Conservation (phyloP, 2,113 vertebrate species). For the Sula dactylatra region DNA sequence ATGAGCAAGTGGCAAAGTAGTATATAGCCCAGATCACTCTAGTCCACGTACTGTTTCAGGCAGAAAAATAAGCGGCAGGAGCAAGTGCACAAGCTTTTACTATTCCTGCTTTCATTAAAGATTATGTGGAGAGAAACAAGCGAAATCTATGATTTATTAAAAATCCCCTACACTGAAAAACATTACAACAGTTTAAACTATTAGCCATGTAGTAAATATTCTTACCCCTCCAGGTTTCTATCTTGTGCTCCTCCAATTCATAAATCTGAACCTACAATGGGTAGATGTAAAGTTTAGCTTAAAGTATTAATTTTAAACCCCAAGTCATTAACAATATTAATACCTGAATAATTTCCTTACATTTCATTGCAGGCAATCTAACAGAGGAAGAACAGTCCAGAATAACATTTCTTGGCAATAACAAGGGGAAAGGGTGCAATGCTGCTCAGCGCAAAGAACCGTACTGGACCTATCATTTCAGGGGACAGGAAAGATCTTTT, state of each 20-base stretch:
- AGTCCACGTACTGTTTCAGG: background rate
- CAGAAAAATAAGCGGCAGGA: background rate
- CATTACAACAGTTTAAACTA: background rate
- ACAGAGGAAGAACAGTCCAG: background rate
- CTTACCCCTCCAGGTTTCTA: slow-evolving; percentile 96
- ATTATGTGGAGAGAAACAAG: background rate
- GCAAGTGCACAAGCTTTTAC: background rate
- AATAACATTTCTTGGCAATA: background rate
- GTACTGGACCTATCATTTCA: background rate
- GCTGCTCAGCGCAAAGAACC: background rate
- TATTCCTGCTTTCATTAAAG: background rate
- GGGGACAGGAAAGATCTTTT: background rate
- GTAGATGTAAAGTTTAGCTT: background rate
- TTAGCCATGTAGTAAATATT: background rate
- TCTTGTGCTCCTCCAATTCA: slow-evolving; percentile 97
- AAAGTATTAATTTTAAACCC: background rate
- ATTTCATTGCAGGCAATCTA: background rate
- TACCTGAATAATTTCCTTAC: background rate
- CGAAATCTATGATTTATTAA: background rate
- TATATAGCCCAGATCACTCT: background rate
- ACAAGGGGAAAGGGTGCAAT: background rate
- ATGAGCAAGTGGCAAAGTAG: rapidly evolving
- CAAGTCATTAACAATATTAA: background rate
- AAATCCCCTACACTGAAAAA: background rate
- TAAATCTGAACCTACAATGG: slow-evolving; percentile 93